A percentile compares a stretch with the other conserved stretches of the same genome.
Evolutionary conservation across 2,113 vertebrate species (phyloP).

Genomic region (Trogon surrucura): DNA sequence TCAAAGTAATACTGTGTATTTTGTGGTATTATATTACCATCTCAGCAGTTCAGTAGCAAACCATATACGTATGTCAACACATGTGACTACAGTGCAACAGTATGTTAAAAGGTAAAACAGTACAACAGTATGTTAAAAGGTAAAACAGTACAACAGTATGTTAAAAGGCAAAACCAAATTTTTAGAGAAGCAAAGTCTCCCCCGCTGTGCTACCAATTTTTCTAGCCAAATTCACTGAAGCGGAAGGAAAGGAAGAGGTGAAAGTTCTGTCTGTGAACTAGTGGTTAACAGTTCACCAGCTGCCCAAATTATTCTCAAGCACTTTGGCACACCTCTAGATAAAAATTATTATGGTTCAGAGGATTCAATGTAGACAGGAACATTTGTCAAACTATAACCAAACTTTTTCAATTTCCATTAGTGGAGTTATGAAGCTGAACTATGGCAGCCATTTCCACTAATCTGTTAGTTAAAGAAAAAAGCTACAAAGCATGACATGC

Average conservation of each 20-base stretch:
- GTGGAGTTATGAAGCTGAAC: slow-evolving; percentile 65
- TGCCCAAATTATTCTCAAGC: slow-evolving; percentile 50
- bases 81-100: neutral
- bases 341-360: slow-evolving; percentile 52
- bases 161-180: neutral
- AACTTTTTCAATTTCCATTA: slow-evolving; percentile 64
- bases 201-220: neutral
- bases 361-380: slow-evolving; percentile 14
- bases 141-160: too few relatives aligned
- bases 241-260: neutral
- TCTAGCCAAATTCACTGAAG: neutral
- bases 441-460: slow-evolving; percentile 38
- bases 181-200: neutral
- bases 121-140: too few relatives aligned
- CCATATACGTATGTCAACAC: neutral
- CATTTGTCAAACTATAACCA: slow-evolving; percentile 70
- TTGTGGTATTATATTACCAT: neutral
- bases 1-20: neutral
- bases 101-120: neutral
- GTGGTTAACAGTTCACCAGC: neutral
- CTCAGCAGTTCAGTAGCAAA: neutral
- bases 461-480: slow-evolving; percentile 61
- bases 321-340: slow-evolving; percentile 17
- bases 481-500: neutral
- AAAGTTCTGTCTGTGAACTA: slow-evolving; percentile 17